Evolutionary conservation across 2,888 invertebrate genomes (phyloP).

Genomic region (Trichopria drosophilae): DNA sequence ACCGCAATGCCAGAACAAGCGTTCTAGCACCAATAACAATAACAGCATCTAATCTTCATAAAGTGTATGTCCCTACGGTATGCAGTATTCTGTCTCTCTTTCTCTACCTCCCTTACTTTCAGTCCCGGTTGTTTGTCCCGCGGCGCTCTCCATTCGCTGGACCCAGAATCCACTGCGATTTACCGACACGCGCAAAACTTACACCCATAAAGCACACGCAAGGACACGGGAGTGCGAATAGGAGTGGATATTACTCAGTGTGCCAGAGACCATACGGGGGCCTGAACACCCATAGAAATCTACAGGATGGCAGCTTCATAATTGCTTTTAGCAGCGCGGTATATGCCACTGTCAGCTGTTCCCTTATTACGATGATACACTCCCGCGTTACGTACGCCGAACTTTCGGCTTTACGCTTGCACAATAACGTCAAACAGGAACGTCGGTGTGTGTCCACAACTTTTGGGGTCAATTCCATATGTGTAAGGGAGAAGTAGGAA

Average conservation of each 20-base stretch:
- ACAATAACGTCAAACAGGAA: conserved; percentile 28
- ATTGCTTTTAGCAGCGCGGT: conserved; percentile 45
- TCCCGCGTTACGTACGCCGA: conserved; percentile 25
- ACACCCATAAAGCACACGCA: conserved; percentile 23
- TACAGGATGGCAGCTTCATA: conserved; percentile 44
- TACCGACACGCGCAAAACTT: conserved; percentile 17
- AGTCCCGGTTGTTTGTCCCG: no score
- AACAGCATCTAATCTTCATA: conserved; percentile 45
- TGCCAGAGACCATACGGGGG: conserved; percentile 25
- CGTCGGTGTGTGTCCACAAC: neutral
- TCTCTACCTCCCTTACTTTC: neutral
- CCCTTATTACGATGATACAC: conserved; percentile 48
- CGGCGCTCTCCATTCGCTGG: conserved; percentile 9
- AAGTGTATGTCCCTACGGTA: conserved; percentile 34
- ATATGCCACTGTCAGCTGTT: conserved; percentile 51
- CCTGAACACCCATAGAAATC: conserved; percentile 38
- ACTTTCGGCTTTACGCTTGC: conserved; percentile 20
- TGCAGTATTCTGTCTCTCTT: conserved; percentile 6
- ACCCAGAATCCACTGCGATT: conserved; percentile 9
- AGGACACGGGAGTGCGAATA: conserved; percentile 13
- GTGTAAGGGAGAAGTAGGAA: neutral
- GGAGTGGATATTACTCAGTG: conserved; percentile 38
- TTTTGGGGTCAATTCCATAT: no score
- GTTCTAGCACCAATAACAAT: conserved; percentile 39
- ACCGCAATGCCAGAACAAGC: conserved; percentile 25